Conservation (phyloP, 2,113 vertebrate genomes). For the Pseudorhombus dupliciocellatus region DNA sequence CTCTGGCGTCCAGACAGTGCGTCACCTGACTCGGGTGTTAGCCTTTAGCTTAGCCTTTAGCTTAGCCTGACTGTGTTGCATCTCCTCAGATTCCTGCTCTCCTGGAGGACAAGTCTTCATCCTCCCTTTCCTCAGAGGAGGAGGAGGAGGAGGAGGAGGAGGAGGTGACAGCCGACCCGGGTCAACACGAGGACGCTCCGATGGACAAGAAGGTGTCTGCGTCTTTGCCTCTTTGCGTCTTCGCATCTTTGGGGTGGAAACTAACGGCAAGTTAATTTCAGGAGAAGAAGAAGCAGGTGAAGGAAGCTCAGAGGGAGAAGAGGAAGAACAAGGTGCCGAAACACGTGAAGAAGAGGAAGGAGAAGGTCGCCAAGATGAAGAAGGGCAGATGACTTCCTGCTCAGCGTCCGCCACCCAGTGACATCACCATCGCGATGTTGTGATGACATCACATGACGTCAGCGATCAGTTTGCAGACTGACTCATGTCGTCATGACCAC, state of each 20-base stretch:
- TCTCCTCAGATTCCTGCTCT: constrained; percentile 89
- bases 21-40: not conserved
- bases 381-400: constrained; percentile 82
- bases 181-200: constrained; percentile 41
- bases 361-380: constrained; percentile 90
- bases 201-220: constrained; percentile 86
- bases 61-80: not conserved
- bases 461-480: too few species aligned
- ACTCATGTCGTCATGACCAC: too few species aligned
- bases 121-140: constrained; percentile 35
- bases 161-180: constrained; percentile 46
- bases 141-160: constrained; percentile 62
- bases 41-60: constrained; percentile 1
- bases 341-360: constrained; percentile 93
- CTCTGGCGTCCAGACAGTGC: constrained; percentile 92
- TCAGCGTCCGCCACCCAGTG: too few species aligned
- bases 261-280: constrained; percentile 57
- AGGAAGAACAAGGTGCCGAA: constrained; percentile 92
- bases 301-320: constrained; percentile 94
- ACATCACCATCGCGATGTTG: not conserved
- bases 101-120: constrained; percentile 81
- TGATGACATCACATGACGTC: not conserved
- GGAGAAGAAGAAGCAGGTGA: constrained; percentile 91
- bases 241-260: not conserved
- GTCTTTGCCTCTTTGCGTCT: not conserved